Base-by-base conservation (phyloP, 2,888 invertebrate species). In the Drosophila setosimentum region DNA sequence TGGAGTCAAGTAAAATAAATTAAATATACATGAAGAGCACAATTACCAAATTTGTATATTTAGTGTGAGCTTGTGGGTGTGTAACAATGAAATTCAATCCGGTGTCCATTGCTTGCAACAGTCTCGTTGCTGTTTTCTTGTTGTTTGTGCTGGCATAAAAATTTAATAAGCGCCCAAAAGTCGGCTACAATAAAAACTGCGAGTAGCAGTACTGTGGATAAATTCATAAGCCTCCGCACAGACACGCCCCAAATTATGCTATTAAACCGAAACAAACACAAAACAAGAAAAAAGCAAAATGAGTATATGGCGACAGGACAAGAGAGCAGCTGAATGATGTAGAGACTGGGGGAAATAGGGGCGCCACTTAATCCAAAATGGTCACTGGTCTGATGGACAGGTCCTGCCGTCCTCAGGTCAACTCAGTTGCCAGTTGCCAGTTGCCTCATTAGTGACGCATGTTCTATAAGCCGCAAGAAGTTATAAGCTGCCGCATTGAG, bases 11-110 rank as follows among this genome's bases (percentile, higher is more conserved):
- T 63, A 71, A 68, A 66, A 70, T 60, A 83, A 82, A 86, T 85
- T 83, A 85, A 80, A 88, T 88, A 85, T 88, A 83, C 81, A 85
- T 85, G 76, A 85, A 76, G 78, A 57, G 61, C 72, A 75, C 86
- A 88, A 85, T 85, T 88, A 78, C 83, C 72, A 80, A 84, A 88
- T 83, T 76, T 77, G 80, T 77, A 77, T 85, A 77, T 73, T 76
- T 65, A 72, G 70, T 85, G 80, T 49, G 27, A 27, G 42, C 35
- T 6, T 30, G 27, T 68, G 42, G 54, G 48, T 57, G 37, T 66
- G 60, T 66, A 45, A 42, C 48, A 77, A 75, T 75, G 77, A 87
- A 84, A 87, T 77, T 77, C 77, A 87, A 85, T 80, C 72, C 83
- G 65, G 69, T 77, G 87, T 75, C 82, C 83, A 76, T 82, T 68